Base-by-base conservation (phyloP, 2,888 invertebrate genomes). In the Epirrita christyi region DNA sequence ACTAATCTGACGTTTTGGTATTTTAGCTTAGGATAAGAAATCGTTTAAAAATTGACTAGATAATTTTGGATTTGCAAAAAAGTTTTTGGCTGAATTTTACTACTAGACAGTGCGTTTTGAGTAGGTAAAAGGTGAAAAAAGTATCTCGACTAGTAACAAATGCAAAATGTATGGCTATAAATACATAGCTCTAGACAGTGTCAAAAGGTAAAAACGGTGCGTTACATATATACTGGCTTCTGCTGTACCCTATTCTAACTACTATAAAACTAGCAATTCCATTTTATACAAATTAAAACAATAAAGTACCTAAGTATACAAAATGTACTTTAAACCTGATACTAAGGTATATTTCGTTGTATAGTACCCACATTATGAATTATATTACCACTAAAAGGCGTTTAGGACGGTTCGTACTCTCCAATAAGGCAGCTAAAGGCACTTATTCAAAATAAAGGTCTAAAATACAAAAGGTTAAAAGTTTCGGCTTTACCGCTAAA, bases 1-100 rank as follows among this genome's bases (percentile, higher is more conserved):
- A 72, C 52, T 60, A 55, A 62, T 32, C 71, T 77, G 80, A 76
- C 67, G 73, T 77, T 86, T 87, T 88, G 86, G 88, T 88, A 83
- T 83, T 79, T 67, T 83, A 87, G 79, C 86, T 84, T 83, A 85
- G 79, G 78, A 76, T 76, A 77, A 78, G 72, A 78, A 75, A 80
- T 69, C 64, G 72, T 78, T 82, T 80, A 74, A 76, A 76, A 75
- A 81, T 84, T 91, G 91, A 91, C 91, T 91, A 91, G 91, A 91
- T 79, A 90, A 88, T 82, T 89, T 89, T 90, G 87, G 88, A 85
- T 87, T 85, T 77, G 75, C 83, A 79, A 84, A 77, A n/a, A 81
- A 71, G 70, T 66, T 63, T 78, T 88, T 88, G 86, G 86, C 80
- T 83, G 83, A 61, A 69, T 75, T 74, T 77, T 49, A 80, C 76